Evolutionary conservation across 2,797 vertebrate genomes (phyloP), one percentile per base, ranked within the genome.

Genomic region (Protosalanx chinensis): DNA sequence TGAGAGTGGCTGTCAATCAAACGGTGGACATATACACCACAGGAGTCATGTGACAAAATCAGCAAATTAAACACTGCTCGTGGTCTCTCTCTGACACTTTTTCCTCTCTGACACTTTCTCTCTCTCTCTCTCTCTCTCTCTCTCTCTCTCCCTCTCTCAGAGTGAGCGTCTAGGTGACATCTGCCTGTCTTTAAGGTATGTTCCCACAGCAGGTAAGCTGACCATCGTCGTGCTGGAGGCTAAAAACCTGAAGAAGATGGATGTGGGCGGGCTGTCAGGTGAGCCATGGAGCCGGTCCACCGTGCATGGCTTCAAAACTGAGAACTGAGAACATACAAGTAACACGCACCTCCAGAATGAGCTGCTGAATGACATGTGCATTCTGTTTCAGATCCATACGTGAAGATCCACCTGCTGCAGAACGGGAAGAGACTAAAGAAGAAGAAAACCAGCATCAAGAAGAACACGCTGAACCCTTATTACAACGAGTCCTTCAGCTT

Each of bases 401-500:
- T 96, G 87, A 98, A 99, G 90, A 95, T 99, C 83, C 97, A 99
- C 88, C 93, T 99, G 89, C 97, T 98, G 95, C 97, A 98, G 86
- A 99, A 98, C 7, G 96, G 96, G 57, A 99, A 98, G 88, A 93
- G 96, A 74, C 93, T 98, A 85, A 99, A 99, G 94, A 99, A 98
- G 91, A 99, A 99, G 94, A 99, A 99, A 93, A 99, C 98, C 30
- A 98, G 96, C 4, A 98, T 95, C 87, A 98, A 99, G 88, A 99
- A 99, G 91, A 95, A 98, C 86, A 99, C 97, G 29, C 93, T 99
- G 78, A 99, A 99, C 90, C 98, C 98, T 35, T 99, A 99, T 86
- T 99, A 97, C 93, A 99, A 99, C 0, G 96, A 99, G 89, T 98
- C 97, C 12, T 98, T 99, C 93, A 99, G 98, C 92, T 99, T 99